Base-by-base conservation (phyloP, 2,113 vertebrate genomes). In the Brachyhypopomus gauderio region DNA sequence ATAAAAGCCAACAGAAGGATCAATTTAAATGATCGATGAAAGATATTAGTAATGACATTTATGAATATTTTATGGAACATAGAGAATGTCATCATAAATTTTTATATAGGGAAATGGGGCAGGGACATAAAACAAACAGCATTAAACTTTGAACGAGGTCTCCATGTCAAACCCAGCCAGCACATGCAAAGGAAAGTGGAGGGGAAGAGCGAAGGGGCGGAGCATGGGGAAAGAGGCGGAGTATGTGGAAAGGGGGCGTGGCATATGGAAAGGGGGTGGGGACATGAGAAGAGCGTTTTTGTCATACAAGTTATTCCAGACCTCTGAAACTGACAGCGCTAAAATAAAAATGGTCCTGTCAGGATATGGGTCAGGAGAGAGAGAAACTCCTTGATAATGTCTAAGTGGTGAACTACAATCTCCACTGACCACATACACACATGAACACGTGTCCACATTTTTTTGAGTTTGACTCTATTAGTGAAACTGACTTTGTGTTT, bases 41-140 rank as follows among this genome's bases (percentile, higher is more conserved):
- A 90, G 91, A 92, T 93, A 94, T 94, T 93, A 93, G 91, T 91
- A 91, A 94, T 94, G 93, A 93, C 93, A 94, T 94, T 94, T 93
- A 93, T 94, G 92, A 93, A 94, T 94, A 92, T 93, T 94, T 94
- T 89, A 94, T 94, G 88, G 90, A 90, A 91, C 88, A 91, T 91
- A 90, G 92, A 91, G 89, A 92, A 93, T 91, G 92, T 91, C 92
- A 90, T 93, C 92, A 93, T 93, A 90, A 86, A 93, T 93, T 92
- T 92, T 93, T 92, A 93, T 93, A 92, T 92, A 92, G 85, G 89
- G 91, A 93, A 93, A 93, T 94, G 90, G 93, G 90, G 89, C 89
- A 89, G 90, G 92, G 90, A 92, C 93, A 91, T 93, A 93, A 93
- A 93, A 93, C 91, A 94, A 94, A 94, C 93, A 93, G 92, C 91